Evolutionary conservation across 2,113 vertebrate species (phyloP).

Genomic region (Melanotaenia duboulayi): DNA sequence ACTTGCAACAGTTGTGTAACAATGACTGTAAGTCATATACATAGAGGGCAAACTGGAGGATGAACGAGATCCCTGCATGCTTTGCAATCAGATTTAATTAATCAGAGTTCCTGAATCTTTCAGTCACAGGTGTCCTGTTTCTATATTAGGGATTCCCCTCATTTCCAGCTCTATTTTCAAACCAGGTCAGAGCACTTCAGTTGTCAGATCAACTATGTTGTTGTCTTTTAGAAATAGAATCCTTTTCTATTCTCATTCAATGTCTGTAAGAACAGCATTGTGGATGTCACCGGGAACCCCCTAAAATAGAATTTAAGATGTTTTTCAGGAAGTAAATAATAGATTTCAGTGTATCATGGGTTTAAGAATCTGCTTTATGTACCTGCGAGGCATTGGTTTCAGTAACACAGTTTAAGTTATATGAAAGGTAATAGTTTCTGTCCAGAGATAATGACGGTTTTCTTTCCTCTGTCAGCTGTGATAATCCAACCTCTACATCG

Average conservation of each 20-base stretch:
- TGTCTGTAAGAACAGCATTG: constrained; percentile 3
- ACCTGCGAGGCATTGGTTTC: constrained; percentile 45
- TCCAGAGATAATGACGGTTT: constrained; percentile 19
- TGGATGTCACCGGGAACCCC: constrained; percentile 49
- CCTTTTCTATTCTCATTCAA: constrained; percentile 28
- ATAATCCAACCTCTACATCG: neutral
- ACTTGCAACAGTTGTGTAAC: constrained; percentile 48
- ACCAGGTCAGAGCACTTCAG: constrained; percentile 25
- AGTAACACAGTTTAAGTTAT: constrained; percentile 18
- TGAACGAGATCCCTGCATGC: neutral
- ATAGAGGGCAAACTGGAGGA: constrained; percentile 30
- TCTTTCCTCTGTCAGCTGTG: constrained; percentile 2
- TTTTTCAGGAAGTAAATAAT: constrained; percentile 41
- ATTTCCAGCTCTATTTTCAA: constrained; percentile 27
- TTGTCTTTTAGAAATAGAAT: constrained; percentile 39
- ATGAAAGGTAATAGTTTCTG: constrained; percentile 12
- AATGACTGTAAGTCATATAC: constrained; percentile 27
- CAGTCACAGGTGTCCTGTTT: constrained; percentile 40
- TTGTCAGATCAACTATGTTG: constrained; percentile 16
- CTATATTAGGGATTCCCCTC: constrained; percentile 71
- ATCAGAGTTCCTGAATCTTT: constrained; percentile 16
- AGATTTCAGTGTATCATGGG: constrained; percentile 8
- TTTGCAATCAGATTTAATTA: constrained; percentile 21
- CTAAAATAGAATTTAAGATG: constrained; percentile 30
- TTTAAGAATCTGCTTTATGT: neutral